Evolutionary conservation across 1,140 invertebrate species (phyloP), one percentile per base, ranked within the genome.

Genomic region (Zaprionus lachaisei): DNA sequence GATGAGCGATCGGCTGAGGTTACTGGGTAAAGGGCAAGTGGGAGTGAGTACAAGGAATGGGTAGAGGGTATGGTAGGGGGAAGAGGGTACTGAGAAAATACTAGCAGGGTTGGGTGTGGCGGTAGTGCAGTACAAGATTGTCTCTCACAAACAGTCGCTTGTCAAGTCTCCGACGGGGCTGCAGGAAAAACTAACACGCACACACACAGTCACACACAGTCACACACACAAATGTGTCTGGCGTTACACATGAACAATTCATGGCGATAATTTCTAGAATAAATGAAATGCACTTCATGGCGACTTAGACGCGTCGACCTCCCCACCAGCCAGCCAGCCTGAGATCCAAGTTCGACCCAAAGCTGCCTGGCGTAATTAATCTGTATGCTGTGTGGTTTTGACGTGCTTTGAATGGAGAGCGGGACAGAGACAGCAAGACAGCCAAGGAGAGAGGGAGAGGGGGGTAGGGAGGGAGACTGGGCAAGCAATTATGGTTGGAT

Each of bases 281-380:
- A 89, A 89, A 87, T 87, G 83, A 83, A 87, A 89, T 87, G 84
- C 83, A 87, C 81, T 89, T 86, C 83, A 87, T 87, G 83, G 80
- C 83, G 78, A 86, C 68, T 72, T 60, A 41, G 69, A 71, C 20
- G 61, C 28, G 54, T n/a, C 68, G 62, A 66, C 62, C 74, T 72
- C 57, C 61, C 37, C 57, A 22, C 51, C 68, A 47, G 71, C 28
- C 37, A 47, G 22, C 62, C 54, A 56, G 47, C 12, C 56, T 24
- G 51, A 44, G 63, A 63, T 71, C 61, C 77, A 76, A 81, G 83
- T 81, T 81, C 67, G 74, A 72, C 58, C 69, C 49, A 67, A 77
- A 66, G 62, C 69, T 57, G 57, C 38, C 56, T 62, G 63, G 71
- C 81, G 83, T 87, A 87, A 87, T 87, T 87, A 87, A 87, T 87